Conservation (phyloP, 2,888 invertebrate species). For the Ophion slaviceki region DNA sequence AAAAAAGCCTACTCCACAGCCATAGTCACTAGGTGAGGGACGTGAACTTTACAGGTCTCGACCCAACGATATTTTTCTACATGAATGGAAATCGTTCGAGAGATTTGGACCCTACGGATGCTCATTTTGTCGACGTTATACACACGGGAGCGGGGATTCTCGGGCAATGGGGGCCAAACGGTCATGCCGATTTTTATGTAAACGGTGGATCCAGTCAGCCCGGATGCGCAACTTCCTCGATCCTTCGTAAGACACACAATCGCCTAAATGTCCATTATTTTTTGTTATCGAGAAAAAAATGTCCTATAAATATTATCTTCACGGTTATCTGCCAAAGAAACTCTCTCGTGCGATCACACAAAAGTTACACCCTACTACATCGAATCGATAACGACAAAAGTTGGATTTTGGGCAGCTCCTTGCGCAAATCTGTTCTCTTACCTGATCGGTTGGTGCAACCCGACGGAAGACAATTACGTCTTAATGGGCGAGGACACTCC, state of each 20-base stretch:
- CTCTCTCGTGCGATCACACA: conserved; percentile 94
- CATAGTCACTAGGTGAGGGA: conserved; percentile 56
- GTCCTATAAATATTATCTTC: conserved; percentile 38
- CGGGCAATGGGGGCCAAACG: conserved; percentile 95
- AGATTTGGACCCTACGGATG: conserved; percentile 92
- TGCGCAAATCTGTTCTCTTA: conserved; percentile 93
- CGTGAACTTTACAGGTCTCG: conserved; percentile 86
- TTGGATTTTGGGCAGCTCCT: conserved; percentile 94
- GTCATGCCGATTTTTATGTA: conserved; percentile 95
- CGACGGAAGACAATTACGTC: conserved; percentile 91
- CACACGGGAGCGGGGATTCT: conserved; percentile 95
- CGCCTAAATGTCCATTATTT: conserved; percentile 34
- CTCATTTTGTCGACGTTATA: conserved; percentile 92
- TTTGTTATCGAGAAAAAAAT: conserved; percentile 3
- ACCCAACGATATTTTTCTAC: conserved; percentile 94
- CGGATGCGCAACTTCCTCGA: conserved; percentile 92
- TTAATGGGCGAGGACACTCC: conserved; percentile 94
- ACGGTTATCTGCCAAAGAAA: conserved; percentile 86
- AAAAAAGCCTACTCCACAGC: conserved; percentile 50
- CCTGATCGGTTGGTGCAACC: conserved; percentile 93
- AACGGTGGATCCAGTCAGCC: conserved; percentile 95
- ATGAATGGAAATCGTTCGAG: conserved; percentile 92
- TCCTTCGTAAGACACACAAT: conserved; percentile 89
- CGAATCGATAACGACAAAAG: conserved; percentile 92
- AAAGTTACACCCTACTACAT: conserved; percentile 96